phyloP scores from a whole-genome alignment of 2,888 invertebrate genomes.

The Drosophila fulvimacula region DNA sequence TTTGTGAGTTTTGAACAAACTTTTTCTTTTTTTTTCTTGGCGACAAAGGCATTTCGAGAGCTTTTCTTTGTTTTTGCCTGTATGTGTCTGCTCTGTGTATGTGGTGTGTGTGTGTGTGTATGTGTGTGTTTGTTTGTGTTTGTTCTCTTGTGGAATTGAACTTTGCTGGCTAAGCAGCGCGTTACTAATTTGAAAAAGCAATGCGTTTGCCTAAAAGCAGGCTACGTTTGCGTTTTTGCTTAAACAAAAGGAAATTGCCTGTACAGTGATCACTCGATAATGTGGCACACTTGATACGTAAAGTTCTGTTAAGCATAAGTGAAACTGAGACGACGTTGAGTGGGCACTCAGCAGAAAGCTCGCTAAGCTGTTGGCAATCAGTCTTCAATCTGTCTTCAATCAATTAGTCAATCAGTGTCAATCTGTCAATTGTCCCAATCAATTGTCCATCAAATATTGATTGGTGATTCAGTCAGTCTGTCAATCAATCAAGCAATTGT shows the following conservation, averaged over 20 bases:
- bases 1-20: slow-evolving; percentile 41
- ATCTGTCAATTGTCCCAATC: not conserved
- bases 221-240: slow-evolving; percentile 22
- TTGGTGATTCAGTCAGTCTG: not conserved
- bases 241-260: not conserved
- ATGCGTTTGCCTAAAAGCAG: slow-evolving; percentile 44
- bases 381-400: too few relatives aligned
- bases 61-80: slow-evolving; percentile 21
- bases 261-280: not conserved
- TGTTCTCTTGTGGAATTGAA: slow-evolving; percentile 17
- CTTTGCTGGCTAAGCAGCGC: slow-evolving; percentile 30
- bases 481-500: not conserved
- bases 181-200: slow-evolving; percentile 20
- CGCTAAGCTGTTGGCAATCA: not conserved
- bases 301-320: too few relatives aligned
- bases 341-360: not conserved
- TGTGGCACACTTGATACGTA: not conserved
- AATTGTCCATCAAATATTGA: not conserved
- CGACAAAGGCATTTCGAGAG: slow-evolving; percentile 38
- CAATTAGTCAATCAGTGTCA: not conserved
- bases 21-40: slow-evolving; percentile 9
- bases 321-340: not conserved
- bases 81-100: not conserved
- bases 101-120: not conserved
- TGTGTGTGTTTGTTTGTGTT: not conserved